Evolutionary conservation across 2,797 vertebrate genomes (phyloP).

Genomic region (Typhlichthys subterraneus): DNA sequence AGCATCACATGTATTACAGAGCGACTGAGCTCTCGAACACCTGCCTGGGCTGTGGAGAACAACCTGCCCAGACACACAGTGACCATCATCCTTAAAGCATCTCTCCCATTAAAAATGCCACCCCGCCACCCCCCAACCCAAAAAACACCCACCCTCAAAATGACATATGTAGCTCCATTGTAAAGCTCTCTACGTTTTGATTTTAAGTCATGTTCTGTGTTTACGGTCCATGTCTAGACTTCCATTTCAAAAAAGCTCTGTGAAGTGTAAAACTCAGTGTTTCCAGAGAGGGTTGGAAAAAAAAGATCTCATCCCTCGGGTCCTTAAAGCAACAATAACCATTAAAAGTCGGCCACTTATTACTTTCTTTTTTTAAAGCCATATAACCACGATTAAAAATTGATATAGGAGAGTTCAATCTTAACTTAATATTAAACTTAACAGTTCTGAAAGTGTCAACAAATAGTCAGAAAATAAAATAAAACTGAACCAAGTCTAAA

Average conservation of each 20-base stretch:
- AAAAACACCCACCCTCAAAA: constrained; percentile 23
- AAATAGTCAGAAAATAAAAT: constrained; percentile 83
- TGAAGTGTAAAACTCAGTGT: constrained; percentile 74
- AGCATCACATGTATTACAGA: constrained; percentile 39
- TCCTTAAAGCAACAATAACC: constrained; percentile 81
- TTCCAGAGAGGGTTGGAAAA: constrained; percentile 72
- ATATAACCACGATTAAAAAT: constrained; percentile 82
- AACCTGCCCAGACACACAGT: constrained; percentile 33
- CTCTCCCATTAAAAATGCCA: constrained; percentile 42
- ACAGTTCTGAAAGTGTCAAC: constrained; percentile 86
- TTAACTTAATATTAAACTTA: constrained; percentile 75
- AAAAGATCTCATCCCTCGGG: constrained; percentile 54
- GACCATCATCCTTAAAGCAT: constrained; percentile 45
- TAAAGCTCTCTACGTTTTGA: constrained; percentile 73
- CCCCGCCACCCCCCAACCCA: constrained; percentile 22
- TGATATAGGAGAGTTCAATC: constrained; percentile 70
- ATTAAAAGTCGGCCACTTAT: constrained; percentile 78
- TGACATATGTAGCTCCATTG: constrained; percentile 55
- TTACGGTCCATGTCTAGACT: constrained; percentile 49
- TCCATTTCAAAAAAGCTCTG: constrained; percentile 61
- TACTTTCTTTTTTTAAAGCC: constrained; percentile 83
- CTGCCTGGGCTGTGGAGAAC: constrained; percentile 52
- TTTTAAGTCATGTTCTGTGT: constrained; percentile 69
- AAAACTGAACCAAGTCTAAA: constrained; percentile 50
- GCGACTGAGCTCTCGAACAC: constrained; percentile 53